Conservation (phyloP, 2,797 vertebrate genomes). For the Acomys russatus region DNA sequence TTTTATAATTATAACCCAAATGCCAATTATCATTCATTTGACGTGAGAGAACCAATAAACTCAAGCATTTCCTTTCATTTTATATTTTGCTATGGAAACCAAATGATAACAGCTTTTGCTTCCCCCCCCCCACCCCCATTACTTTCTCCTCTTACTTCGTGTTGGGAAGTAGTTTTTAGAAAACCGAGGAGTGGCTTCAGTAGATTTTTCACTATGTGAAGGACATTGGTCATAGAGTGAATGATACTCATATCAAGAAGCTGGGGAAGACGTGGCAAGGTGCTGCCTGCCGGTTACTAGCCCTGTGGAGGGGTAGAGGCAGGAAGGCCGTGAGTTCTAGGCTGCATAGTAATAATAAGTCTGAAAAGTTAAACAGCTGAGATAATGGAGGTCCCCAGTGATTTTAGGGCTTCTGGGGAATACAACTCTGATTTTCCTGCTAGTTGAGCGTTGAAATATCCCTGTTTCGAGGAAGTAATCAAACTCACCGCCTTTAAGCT, state of each 20-base stretch:
- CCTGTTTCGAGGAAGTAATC: conserved; percentile 49
- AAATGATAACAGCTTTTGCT: background rate
- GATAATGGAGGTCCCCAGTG: background rate
- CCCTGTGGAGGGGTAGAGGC: background rate
- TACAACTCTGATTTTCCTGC: background rate
- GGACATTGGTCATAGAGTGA: background rate
- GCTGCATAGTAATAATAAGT: background rate
- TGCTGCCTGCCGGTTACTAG: background rate
- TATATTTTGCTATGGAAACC: conserved; percentile 31
- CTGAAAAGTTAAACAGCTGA: background rate
- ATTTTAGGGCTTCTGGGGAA: background rate
- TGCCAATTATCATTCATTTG: background rate
- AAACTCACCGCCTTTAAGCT: background rate
- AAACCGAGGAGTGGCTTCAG: background rate
- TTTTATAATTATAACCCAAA: background rate
- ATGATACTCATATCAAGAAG: background rate
- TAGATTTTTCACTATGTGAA: background rate
- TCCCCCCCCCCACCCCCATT: background rate
- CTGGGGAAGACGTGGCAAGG: background rate
- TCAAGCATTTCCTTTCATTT: conserved; percentile 46
- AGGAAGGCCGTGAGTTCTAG: background rate
- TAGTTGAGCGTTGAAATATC: background rate
- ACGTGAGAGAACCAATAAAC: conserved; percentile 25
- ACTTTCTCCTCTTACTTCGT: background rate
- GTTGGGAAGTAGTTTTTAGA: background rate